Evolutionary conservation across 2,797 vertebrate species (phyloP).

Genomic region (Crossoptilon crossoptilon): DNA sequence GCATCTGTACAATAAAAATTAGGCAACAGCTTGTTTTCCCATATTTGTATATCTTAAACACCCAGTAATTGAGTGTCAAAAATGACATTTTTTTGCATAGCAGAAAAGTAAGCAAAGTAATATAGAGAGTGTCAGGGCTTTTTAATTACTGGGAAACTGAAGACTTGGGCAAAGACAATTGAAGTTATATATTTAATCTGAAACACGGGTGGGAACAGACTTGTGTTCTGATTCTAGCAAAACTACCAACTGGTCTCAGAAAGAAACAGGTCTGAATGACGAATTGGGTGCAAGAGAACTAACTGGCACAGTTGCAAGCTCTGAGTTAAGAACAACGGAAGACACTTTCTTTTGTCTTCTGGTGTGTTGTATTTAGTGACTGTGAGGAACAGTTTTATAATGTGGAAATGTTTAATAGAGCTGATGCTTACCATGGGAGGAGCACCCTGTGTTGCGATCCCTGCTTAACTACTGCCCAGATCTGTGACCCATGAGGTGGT

Average conservation of each 20-base stretch:
- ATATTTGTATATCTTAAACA: slow-evolving; percentile 1
- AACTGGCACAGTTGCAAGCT: not conserved
- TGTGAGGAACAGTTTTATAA: slow-evolving; percentile 7
- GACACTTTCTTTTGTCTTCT: not conserved
- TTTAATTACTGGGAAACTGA: not conserved
- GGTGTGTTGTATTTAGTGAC: not conserved
- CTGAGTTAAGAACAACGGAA: slow-evolving; percentile 4
- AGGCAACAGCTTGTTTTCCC: not conserved
- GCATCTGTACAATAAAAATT: not conserved
- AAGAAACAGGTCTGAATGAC: not conserved
- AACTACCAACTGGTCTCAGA: not conserved
- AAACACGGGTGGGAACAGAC: not conserved
- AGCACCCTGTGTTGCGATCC: not conserved
- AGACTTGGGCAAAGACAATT: not conserved
- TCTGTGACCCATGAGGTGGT: not conserved
- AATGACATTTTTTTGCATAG: not conserved
- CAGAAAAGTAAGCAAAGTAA: not conserved
- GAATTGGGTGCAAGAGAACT: slow-evolving; percentile 20
- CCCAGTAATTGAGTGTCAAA: not conserved
- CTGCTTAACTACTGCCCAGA: not conserved
- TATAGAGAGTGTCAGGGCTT: not conserved
- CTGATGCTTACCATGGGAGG: not conserved
- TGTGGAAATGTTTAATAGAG: not conserved
- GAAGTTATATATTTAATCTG: not conserved
- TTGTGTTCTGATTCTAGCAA: not conserved